phyloP scores from a whole-genome alignment of 1,140 invertebrate genomes.

The Cherax quadricarinatus region DNA sequence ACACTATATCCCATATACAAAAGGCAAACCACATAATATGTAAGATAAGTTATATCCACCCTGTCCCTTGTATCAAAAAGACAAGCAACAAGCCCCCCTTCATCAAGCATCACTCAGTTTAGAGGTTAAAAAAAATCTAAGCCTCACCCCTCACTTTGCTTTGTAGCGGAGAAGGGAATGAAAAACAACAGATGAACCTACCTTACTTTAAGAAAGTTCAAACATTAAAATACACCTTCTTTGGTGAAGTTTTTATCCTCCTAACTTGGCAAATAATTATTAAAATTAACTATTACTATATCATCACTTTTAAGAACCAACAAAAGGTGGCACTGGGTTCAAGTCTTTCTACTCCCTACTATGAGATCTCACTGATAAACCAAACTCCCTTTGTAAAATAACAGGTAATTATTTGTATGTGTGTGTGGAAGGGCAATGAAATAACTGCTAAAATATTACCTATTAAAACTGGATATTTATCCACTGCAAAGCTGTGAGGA shows the following conservation, averaged over 20 bases:
- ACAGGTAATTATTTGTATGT: constrained; percentile 17
- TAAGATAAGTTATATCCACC: constrained; percentile 30
- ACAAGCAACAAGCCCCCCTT: constrained; percentile 60
- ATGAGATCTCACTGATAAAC: constrained; percentile 68
- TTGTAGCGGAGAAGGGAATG: constrained; percentile 67
- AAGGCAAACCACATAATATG: constrained; percentile 46
- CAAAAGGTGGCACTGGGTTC: constrained; percentile 70
- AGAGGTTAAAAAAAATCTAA: constrained; percentile 39
- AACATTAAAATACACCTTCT: constrained; percentile 65
- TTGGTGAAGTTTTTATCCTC: constrained; percentile 65
- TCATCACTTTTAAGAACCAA: constrained; percentile 63
- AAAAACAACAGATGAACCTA: constrained; percentile 62
- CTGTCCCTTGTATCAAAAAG: constrained; percentile 43
- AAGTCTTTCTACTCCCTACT: constrained; percentile 62
- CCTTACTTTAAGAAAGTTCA: constrained; percentile 58
- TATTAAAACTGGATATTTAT: constrained; percentile 20
- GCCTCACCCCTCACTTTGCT: constrained; percentile 66
- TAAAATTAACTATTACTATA: constrained; percentile 50
- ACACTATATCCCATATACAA: constrained; percentile 44
- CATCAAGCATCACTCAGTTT: constrained; percentile 48
- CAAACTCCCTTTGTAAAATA: constrained; percentile 67
- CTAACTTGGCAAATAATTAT: constrained; percentile 63
- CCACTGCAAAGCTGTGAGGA: constrained; percentile 43
- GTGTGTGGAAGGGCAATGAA: constrained; percentile 33
- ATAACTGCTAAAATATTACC: constrained; percentile 10